phyloP scores from a whole-genome alignment of 2,888 invertebrate species.

The Oligia strigilis region DNA sequence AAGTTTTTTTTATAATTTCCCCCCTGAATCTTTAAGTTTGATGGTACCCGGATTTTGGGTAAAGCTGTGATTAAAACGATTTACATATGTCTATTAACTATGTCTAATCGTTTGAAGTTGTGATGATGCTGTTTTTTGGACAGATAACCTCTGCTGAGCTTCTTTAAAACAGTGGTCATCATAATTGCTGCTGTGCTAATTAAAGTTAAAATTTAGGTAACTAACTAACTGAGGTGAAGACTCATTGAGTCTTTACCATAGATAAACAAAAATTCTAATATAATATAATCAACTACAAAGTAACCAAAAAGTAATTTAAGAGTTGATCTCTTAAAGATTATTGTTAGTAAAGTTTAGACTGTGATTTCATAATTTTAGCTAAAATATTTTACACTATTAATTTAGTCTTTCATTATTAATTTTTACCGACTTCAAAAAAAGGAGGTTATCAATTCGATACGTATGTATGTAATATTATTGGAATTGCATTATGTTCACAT shows the following conservation, averaged over 20 bases:
- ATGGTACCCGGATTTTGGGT: constrained; percentile 52
- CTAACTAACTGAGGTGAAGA: too few relatives aligned
- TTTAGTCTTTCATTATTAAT: background rate
- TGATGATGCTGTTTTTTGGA: background rate
- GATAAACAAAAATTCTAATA: too few relatives aligned
- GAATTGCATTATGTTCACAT: too few relatives aligned
- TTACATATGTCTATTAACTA: constrained; percentile 33
- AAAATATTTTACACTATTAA: background rate
- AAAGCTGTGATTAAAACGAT: constrained; percentile 52
- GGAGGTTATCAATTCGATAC: too few relatives aligned
- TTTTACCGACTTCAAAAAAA: too few relatives aligned
- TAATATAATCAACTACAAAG: background rate
- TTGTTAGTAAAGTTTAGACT: background rate
- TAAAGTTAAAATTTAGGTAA: too few relatives aligned
- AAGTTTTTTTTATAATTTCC: constrained; percentile 81
- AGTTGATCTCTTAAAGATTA: background rate
- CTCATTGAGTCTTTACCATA: too few relatives aligned
- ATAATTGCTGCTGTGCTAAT: too few relatives aligned
- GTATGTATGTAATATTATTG: too few relatives aligned
- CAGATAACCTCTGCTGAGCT: background rate
- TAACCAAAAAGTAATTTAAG: background rate
- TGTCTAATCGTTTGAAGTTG: constrained; percentile 39
- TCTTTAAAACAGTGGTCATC: too few relatives aligned
- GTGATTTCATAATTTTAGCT: background rate
- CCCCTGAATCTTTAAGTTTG: constrained; percentile 51